Evolutionary conservation across 2,888 invertebrate species (phyloP), one percentile per base, ranked within the genome.

Genomic region (Andrena trimmerana): DNA sequence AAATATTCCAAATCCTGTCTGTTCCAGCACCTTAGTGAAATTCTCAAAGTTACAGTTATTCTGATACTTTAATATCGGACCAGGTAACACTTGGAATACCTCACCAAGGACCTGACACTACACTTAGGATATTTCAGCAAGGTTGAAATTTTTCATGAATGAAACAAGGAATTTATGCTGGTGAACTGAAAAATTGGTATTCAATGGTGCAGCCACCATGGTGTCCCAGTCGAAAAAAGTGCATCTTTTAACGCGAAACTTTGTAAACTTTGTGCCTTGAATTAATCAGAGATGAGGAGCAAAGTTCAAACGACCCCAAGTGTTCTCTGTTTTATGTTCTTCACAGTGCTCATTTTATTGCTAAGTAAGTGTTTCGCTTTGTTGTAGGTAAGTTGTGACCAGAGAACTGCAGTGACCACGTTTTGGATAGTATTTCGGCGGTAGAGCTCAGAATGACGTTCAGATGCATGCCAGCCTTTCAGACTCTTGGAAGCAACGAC

Each of bases 351-450:
- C 73, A 24, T 60, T 76, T 48, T 91, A 95, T 95, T 94, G 94
- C 95, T 95, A 95, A 95, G 95, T 95, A 95, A 94, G 95, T 95
- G 95, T 95, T 95, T 95, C 93, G 95, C 94, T 95, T 95, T 95
- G 95, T 95, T 96, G 95, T 95, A 96, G 96, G 96, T 96, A 96
- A 96, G 96, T 95, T 95, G 96, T 95, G 95, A 95, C 94, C 95
- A 94, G 94, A 94, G 90, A 90, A 88, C 81, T 78, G 77, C 81
- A 86, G 74, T 91, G 89, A 88, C 86, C 83, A 68, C 57, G 24
- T 8, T 85, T 86, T 89, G 88, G 83, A 86, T 83, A 89, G 75
- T 86, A 86, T 84, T 88, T 88, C 87, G 86, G 83, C 87, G 86
- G 87, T 89, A 83, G 85, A 83, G 81, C 81, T 92, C 92, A 95